Base-by-base conservation (phyloP, 2,888 invertebrate species). In the Drosophila histrio region DNA sequence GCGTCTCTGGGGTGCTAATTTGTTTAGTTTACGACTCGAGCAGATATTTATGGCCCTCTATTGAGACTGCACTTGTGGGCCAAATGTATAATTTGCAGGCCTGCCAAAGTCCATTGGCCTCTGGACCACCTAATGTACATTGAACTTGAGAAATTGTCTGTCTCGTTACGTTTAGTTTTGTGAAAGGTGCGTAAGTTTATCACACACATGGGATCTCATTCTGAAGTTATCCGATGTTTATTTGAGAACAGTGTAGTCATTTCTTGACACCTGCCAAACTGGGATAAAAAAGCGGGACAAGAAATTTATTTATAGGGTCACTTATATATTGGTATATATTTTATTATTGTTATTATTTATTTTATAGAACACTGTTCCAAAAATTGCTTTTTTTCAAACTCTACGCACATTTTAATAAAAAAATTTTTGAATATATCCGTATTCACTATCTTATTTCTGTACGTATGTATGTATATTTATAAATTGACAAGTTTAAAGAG, bases 21-120 rank as follows among this genome's bases (percentile, higher is more conserved):
- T 81, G 75, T 69, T 87, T 68, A 57, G 54, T 84, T 86, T 77
- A 73, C 60, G 67, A 72, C 17, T 56, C 21, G 54, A 56, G 36
- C 43, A 34, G 41, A 58, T 60, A 79, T 74, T 78, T 78, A 74
- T 64, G 74, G 52, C 11, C 43, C 15, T 24, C 46, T 21, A 15
- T 46, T 39, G 26, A 34, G 50, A 41, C 36, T 67, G 46, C 57
- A 69, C 28, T 56, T 69, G 44, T 41, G 8, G 59, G 60, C 59
- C 56, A 54, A 64, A 57, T 39, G 44, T 57, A 76, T 68, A 54
- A 54, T 61, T 59, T 53, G 64, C 79, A 59, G 68, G n/a, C 52
- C 64, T 28, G 19, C 26, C 22, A 52, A 28, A 59, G 81, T 63
- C 60, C 74, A 58, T 59, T 77, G 60, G 26, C 77, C 77, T 43